Base-by-base conservation (phyloP, 2,888 invertebrate genomes). In the Oasisia sp. region DNA sequence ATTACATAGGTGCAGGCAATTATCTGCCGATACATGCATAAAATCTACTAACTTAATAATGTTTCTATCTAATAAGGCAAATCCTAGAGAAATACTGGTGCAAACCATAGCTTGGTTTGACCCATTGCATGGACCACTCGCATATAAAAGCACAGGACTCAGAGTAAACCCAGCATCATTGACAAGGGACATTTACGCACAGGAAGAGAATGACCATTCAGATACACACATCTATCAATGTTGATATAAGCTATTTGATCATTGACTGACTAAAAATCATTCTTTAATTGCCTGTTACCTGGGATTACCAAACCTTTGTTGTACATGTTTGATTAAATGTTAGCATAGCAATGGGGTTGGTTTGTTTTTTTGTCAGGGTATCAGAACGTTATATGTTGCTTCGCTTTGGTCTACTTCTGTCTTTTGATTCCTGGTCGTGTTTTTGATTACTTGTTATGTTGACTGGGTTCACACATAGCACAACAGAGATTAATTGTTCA, bases 41-140 rank as follows among this genome's bases (percentile, higher is more conserved):
- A 74, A 74, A 74, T 74, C 74, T 74, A 74, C 74, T 27, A 74
- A 74, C 74, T 74, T 74, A 74, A 74, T 27, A 74, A 74, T 74
- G 27, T 74, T 74, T 27, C 19, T 19, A 74, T 74, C 19, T 74
- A 74, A 74, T 74, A 74, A 74, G 74, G 74, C 74, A 7, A 74
- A n/a, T 74, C 74, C 74, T 27, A 27, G 27, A 50, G 50, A 50
- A 50, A 19, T 74, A 74, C 74, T 74, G 19, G 74, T 27, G n/a
- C 19, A 19, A 7, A 5, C 27, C 27, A 5, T 27, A 74, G 19
- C 27, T 74, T 74, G 74, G 74, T 19, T 74, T 27, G 27, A n/a
- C 27, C 27, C 74, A 74, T 74, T 74, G 19, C 74, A 74, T n/a
- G 19, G 74, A 74, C 14, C 74, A 27, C 27, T 74, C 14, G 27